These are phyloP conservation scores for Rotaria macrura DNA, from an alignment of 2,888 invertebrate species.

Conservation along the genomic window DNA sequence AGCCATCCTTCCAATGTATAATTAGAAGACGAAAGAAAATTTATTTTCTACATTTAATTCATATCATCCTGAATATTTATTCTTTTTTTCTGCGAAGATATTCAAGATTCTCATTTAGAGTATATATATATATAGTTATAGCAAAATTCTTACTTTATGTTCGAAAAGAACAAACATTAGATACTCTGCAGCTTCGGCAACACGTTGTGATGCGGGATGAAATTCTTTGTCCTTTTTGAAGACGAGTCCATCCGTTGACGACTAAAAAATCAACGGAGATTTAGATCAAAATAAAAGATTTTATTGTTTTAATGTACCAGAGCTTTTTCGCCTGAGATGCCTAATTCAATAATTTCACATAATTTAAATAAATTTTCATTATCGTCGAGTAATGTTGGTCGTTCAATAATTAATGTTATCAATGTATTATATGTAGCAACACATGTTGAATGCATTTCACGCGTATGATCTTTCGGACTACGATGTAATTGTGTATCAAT, in stretches of 20 bases:
- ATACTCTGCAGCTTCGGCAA: slow-evolving; percentile 90
- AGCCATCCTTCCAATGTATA: too few species aligned
- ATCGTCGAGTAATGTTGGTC: slow-evolving; percentile 77
- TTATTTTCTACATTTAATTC: too few species aligned
- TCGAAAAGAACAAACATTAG: slow-evolving; percentile 78
- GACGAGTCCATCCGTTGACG: background rate
- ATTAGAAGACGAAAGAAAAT: too few species aligned
- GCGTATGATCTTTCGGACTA: slow-evolving; percentile 60
- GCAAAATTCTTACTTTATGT: slow-evolving; percentile 56
- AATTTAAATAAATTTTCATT: slow-evolving; percentile 82
- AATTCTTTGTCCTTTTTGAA: slow-evolving; percentile 80
- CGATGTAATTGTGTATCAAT: slow-evolving; percentile 53
- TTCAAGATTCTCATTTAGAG: too few species aligned
- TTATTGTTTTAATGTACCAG: slow-evolving; percentile 47
- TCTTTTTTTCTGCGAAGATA: too few species aligned
- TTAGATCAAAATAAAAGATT: background rate
- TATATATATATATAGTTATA: too few species aligned
- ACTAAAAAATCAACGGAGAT: background rate
- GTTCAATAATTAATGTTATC: slow-evolving; percentile 74
- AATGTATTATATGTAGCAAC: slow-evolving; percentile 59
- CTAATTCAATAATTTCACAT: slow-evolving; percentile 88
- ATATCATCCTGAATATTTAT: too few species aligned
- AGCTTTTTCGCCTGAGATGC: slow-evolving; percentile 83
- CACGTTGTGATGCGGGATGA: slow-evolving; percentile 91
- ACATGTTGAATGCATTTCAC: slow-evolving; percentile 79